These are phyloP conservation scores for Rhinoderma darwinii DNA, from an alignment of 2,113 vertebrate species.

Conservation along the genomic window DNA sequence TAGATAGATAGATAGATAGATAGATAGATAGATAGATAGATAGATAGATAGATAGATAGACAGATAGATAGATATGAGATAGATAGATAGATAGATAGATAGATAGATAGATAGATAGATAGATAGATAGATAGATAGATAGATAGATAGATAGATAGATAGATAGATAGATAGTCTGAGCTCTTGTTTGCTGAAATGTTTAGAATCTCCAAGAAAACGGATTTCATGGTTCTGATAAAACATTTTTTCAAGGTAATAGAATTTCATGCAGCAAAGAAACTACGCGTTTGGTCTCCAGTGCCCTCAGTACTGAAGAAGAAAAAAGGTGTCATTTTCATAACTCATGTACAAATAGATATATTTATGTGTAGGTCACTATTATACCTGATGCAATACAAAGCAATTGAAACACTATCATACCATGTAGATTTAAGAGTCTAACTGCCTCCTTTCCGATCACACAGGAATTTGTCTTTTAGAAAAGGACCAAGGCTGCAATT, in stretches of 20 bases:
- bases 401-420: constrained; percentile 45
- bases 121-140: too few relatives aligned
- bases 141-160: too few relatives aligned
- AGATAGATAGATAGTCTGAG: too few relatives aligned
- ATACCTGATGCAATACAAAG: constrained; percentile 33
- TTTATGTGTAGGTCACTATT: constrained; percentile 41
- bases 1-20: too few relatives aligned
- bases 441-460: not conserved
- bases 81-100: too few relatives aligned
- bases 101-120: too few relatives aligned
- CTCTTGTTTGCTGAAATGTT: too few relatives aligned
- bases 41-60: too few relatives aligned
- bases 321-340: not conserved
- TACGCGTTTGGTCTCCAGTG: not conserved
- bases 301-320: not conserved
- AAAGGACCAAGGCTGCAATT: constrained; percentile 13
- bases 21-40: too few relatives aligned
- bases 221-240: not conserved
- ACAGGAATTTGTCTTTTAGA: constrained; percentile 14
- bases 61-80: too few relatives aligned
- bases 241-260: not conserved
- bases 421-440: constrained; percentile 38
- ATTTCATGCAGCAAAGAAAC: not conserved
- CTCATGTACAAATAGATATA: not conserved
- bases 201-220: too few relatives aligned